Evolutionary conservation across 2,888 invertebrate genomes (phyloP).

Genomic region (Junonia oenone): DNA sequence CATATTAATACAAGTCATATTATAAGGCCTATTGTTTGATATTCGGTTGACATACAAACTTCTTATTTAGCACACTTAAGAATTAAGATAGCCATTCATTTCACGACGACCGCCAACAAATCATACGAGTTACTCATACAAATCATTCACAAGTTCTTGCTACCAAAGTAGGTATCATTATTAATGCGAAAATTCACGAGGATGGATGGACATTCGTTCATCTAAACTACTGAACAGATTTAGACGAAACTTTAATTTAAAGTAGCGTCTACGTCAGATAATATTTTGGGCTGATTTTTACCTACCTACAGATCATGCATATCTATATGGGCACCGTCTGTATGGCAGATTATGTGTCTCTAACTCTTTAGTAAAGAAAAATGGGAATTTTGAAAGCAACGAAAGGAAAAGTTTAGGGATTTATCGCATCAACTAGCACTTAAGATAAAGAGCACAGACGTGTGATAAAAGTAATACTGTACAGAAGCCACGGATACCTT

Average conservation of each 20-base stretch:
- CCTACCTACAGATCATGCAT: too few relatives aligned
- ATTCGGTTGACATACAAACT: neutral
- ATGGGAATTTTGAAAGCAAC: neutral
- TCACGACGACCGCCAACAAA: neutral
- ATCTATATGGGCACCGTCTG: too few relatives aligned
- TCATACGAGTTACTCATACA: neutral
- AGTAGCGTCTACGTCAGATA: too few relatives aligned
- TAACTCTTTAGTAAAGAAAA: neutral
- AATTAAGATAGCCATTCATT: neutral
- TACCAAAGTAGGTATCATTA: too few relatives aligned
- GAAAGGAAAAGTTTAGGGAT: neutral
- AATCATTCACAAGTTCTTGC: too few relatives aligned
- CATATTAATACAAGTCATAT: neutral
- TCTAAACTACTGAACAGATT: too few relatives aligned
- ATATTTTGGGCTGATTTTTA: too few relatives aligned
- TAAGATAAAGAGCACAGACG: slow-evolving; percentile 11
- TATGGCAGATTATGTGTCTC: too few relatives aligned
- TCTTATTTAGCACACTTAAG: neutral
- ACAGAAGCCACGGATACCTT: neutral
- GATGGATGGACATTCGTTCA: too few relatives aligned
- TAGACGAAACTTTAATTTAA: too few relatives aligned
- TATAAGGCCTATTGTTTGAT: neutral
- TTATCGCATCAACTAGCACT: neutral
- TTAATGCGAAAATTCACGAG: too few relatives aligned
- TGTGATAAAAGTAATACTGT: neutral